A percentile compares a stretch with the other conserved stretches of the same genome.
These are phyloP conservation scores for Haliclona indistincta DNA, from an alignment of 37 sponge, comb jelly and placozoan species.

Conservation along the genomic window DNA sequence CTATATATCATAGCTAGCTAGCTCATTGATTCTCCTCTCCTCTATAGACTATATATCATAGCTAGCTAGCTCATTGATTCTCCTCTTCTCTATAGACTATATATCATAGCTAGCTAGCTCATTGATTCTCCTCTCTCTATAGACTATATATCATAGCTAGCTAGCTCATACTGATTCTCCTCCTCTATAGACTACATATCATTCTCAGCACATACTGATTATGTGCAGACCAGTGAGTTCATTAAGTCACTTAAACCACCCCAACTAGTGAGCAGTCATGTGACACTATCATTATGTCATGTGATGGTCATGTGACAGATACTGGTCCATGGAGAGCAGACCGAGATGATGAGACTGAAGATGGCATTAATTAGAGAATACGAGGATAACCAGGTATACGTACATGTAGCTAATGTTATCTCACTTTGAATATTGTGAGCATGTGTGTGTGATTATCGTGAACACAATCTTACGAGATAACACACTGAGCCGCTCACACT, in stretches of 20 bases:
- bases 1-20: too few species aligned
- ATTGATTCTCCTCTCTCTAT: too few species aligned
- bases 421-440: not conserved
- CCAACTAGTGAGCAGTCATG: slow-evolving; percentile 85
- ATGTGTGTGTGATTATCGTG: not conserved
- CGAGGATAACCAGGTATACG: slow-evolving; percentile 66
- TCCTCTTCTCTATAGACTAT: slow-evolving; percentile 9
- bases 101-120: too few species aligned
- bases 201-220: slow-evolving; percentile 97
- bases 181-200: slow-evolving; percentile 87
- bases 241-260: slow-evolving; percentile 85
- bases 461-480: too few species aligned
- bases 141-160: too few species aligned
- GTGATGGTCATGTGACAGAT: slow-evolving; percentile 52
- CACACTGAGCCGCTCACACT: too few species aligned
- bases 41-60: too few species aligned
- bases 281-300: not conserved
- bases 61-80: not conserved
- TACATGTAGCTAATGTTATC: too few species aligned
- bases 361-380: slow-evolving; percentile 85
- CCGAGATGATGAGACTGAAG: slow-evolving; percentile 89
- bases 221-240: slow-evolving; percentile 93
- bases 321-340: slow-evolving; percentile 96
- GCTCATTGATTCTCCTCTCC: too few species aligned
- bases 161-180: not conserved